A percentile compares a stretch with the other conserved stretches of the same genome.
These are phyloP conservation scores for Cheilosia urbana DNA, from an alignment of 2,888 invertebrate genomes.

Conservation along the genomic window DNA sequence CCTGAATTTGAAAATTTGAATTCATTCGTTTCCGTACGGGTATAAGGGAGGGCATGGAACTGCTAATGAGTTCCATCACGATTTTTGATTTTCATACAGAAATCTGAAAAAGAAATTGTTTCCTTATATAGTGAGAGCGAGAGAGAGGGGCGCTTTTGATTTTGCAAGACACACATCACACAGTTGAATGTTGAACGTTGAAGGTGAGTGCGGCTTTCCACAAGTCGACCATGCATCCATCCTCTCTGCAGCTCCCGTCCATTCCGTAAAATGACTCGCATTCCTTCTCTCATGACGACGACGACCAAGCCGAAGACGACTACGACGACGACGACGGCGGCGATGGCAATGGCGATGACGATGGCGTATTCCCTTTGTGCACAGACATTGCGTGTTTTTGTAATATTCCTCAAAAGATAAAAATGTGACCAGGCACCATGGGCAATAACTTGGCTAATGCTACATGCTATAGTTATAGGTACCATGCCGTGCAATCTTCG, in stretches of 20 bases:
- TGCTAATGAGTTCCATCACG: constrained; percentile 76
- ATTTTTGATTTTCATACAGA: constrained; percentile 75
- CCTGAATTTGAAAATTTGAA: constrained; percentile 71
- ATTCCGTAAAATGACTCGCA: constrained; percentile 65
- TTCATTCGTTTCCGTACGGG: constrained; percentile 69
- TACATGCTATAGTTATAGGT: constrained; percentile 73
- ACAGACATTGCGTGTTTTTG: constrained; percentile 83
- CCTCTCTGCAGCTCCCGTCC: constrained; percentile 22
- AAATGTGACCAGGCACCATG: constrained; percentile 82
- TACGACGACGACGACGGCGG: constrained; percentile 31
- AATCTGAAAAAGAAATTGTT: constrained; percentile 56
- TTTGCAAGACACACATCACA: constrained; percentile 60
- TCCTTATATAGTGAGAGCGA: constrained; percentile 14
- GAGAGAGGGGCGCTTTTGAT: constrained; percentile 10
- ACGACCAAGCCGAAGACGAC: constrained; percentile 18
- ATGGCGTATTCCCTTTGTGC: constrained; percentile 74
- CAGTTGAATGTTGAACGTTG: constrained; percentile 1
- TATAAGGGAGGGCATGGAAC: constrained; percentile 67
- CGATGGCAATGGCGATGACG: constrained; percentile 56
- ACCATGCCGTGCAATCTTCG: constrained; percentile 61
- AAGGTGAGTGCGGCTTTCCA: constrained; percentile 54
- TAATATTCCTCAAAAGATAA: constrained; percentile 83
- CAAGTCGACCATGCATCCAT: constrained; percentile 46
- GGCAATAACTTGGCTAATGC: constrained; percentile 76
- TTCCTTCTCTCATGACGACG: constrained; percentile 70